Percentiles rank a stretch among this genome's conserved stretches.
phyloP scores from a whole-genome alignment of 2,888 invertebrate genomes.

The Slavum lentiscoides region DNA sequence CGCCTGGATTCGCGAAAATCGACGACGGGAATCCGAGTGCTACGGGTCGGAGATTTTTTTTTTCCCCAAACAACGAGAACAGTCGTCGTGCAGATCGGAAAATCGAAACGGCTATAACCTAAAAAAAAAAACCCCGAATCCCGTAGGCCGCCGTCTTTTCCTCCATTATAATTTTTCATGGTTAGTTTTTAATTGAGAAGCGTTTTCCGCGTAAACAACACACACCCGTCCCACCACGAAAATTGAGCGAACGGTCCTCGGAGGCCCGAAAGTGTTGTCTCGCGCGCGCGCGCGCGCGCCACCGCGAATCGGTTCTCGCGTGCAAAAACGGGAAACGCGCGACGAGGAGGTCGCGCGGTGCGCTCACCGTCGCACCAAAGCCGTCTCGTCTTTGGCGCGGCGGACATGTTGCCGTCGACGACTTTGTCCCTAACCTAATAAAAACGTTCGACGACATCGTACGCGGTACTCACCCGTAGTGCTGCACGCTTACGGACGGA shows the following conservation, averaged over 20 bases:
- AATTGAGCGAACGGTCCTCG: too few relatives aligned
- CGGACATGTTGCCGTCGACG: constrained; percentile 25
- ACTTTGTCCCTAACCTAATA: constrained; percentile 52
- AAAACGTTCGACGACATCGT: constrained; percentile 7
- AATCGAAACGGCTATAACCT: constrained; percentile 35
- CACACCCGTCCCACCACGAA: too few relatives aligned
- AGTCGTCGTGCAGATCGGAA: not conserved
- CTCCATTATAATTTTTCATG: constrained; percentile 51
- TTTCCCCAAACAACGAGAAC: not conserved
- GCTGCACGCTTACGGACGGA: not conserved
- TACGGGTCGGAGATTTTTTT: not conserved
- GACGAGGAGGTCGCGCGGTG: too few relatives aligned
- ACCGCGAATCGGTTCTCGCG: too few relatives aligned
- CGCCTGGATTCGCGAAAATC: too few relatives aligned
- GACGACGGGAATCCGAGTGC: too few relatives aligned
- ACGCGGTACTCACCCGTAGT: constrained; percentile 25
- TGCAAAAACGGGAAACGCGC: too few relatives aligned
- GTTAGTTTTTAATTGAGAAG: constrained; percentile 43
- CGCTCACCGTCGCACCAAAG: too few relatives aligned
- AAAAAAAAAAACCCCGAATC: not conserved
- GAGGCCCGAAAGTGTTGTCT: too few relatives aligned
- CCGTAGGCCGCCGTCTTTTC: constrained; percentile 23
- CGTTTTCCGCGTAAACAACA: constrained; percentile 3
- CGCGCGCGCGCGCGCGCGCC: too few relatives aligned
- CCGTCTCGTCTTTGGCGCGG: not conserved